Evolutionary conservation across 2,113 vertebrate genomes (phyloP), one percentile per base, ranked within the genome.

Genomic region (Smithornis capensis): DNA sequence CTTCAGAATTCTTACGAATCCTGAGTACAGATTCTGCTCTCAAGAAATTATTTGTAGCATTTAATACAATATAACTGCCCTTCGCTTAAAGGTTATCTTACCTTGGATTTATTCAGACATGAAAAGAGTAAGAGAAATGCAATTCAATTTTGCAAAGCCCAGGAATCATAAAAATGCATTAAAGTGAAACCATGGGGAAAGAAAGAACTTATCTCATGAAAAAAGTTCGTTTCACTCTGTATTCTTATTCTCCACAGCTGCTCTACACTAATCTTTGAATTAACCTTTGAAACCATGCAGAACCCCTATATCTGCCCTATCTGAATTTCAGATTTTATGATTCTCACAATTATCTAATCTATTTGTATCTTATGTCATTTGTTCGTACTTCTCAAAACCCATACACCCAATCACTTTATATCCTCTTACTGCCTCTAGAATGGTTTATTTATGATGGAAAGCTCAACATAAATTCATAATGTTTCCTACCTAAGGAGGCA

Each of bases 41-140:
- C 65, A 91, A 83, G 38, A 90, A 89, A 83, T 5, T 18, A n/a
- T 65, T 64, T 91, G 57, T 68, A 92, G 49, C 63, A 80, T 38
- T 86, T 87, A 84, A 83, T 40, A 65, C 42, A 79, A 73, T 83
- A 38, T 38, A 94, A 73, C 37, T 83, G 6, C 44, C 62, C 94
- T 87, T 93, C 92, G 73, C 67, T 93, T 80, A 76, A 73, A 88
- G 62, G 63, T 94, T 79, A 90, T 93, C 88, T 80, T 85, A 85
- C 76, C 45, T 69, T 87, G 62, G 73, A 84, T 91, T 93, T 95
- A 94, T 93, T 91, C 78, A 91, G 75, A 94, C 75, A 83, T 53
- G 50, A 89, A 86, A 91, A 90, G 49, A 89, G 52, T 70, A 92
- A 71, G 79, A 82, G 91, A 89, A 93, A 92, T 65, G 57, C 29